A percentile compares a stretch with the other conserved stretches of the same genome.
Evolutionary conservation across 2,888 invertebrate genomes (phyloP).

Genomic region (Suillia variegata): DNA sequence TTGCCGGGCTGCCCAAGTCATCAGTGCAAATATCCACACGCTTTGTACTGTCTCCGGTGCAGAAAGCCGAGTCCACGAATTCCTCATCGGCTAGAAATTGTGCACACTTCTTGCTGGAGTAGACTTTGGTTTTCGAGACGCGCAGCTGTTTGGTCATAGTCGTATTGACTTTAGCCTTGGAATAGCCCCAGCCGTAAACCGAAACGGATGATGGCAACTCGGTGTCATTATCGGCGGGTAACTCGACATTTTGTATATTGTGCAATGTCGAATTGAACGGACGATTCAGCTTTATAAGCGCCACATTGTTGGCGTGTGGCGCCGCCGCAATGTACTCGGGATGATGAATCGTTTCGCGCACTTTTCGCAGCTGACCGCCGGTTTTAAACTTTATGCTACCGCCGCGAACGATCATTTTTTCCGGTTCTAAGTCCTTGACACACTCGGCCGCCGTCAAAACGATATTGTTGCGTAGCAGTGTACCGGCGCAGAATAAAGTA

Average conservation of each 20-base stretch:
- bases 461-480: constrained; percentile 19
- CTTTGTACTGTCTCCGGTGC: constrained; percentile 25
- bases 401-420: constrained; percentile 14
- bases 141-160: constrained; percentile 21
- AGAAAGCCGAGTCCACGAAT: constrained; percentile 10
- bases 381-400: constrained; percentile 21
- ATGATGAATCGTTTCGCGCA: constrained; percentile 17
- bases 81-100: constrained; percentile 14
- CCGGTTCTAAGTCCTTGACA: constrained; percentile 19
- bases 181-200: constrained; percentile 23
- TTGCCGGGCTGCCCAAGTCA: constrained; percentile 23
- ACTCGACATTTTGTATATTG: not conserved
- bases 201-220: constrained; percentile 18
- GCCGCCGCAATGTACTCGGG: constrained; percentile 14
- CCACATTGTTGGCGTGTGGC: constrained; percentile 20
- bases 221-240: constrained; percentile 4
- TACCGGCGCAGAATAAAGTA: constrained; percentile 19
- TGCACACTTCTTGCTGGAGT: constrained; percentile 22
- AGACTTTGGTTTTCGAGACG: constrained; percentile 20
- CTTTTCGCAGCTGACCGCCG: constrained; percentile 22
- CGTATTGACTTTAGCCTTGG: constrained; percentile 4
- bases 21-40: constrained; percentile 23
- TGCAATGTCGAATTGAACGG: constrained; percentile 9
- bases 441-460: constrained; percentile 25
- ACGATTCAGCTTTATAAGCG: constrained; percentile 14